Conservation (phyloP, 2,888 invertebrate species). For the Mactromeris polynyma region DNA sequence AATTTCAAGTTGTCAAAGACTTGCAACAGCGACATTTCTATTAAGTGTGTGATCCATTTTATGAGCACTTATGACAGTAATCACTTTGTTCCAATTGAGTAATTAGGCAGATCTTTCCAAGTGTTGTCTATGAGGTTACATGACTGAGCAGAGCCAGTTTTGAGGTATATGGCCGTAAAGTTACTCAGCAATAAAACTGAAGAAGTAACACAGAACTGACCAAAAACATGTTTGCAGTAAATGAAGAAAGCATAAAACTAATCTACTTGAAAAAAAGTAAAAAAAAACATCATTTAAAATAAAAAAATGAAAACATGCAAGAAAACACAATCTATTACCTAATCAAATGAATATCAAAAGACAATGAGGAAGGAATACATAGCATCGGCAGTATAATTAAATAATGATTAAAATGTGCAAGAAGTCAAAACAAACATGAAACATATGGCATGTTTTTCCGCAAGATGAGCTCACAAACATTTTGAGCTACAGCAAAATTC, state of each 20-base stretch:
- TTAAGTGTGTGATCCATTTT: background rate
- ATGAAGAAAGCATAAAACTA: background rate
- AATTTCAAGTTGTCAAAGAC: background rate
- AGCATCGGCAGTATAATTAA: background rate
- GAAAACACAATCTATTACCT: background rate
- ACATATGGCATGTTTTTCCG: background rate
- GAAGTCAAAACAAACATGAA: background rate
- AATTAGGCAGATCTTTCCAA: background rate
- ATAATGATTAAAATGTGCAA: background rate
- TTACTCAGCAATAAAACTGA: no score
- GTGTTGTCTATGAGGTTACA: no score
- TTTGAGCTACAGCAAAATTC: background rate
- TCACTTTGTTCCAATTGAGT: background rate
- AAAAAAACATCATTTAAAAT: background rate
- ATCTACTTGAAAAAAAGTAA: background rate
- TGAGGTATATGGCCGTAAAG: no score
- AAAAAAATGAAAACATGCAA: background rate
- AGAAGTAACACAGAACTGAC: no score
- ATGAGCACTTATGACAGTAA: background rate
- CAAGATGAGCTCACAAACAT: constrained; percentile 1
- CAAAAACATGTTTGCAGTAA: no score
- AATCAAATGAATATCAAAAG: background rate
- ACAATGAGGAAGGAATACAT: background rate
- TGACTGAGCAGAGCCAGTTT: no score
- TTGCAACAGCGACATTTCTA: background rate